Evolutionary conservation across 2,113 vertebrate genomes (phyloP), one percentile per base, ranked within the genome.

Genomic region (Bombycilla garrulus): DNA sequence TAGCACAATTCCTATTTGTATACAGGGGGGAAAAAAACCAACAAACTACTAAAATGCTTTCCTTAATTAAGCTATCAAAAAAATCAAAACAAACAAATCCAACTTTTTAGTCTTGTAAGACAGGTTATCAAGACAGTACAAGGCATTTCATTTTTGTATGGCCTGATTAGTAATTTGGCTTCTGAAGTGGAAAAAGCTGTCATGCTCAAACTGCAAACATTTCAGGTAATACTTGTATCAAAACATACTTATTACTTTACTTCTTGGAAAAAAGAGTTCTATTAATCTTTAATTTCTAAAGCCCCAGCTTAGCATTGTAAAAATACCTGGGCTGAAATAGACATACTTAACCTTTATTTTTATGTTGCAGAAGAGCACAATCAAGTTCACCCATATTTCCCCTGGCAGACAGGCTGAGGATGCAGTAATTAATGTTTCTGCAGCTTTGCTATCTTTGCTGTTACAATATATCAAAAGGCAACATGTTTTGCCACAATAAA

Each of bases 1-100:
- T 60, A 57, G 24, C 35, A 86, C 6, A 60, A 58, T 12, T 54
- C 42, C 4, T 76, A 3, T 36, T 62, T n/a, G 36, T 22, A 25
- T 11, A 69, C 22, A 12, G 33, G 5, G 12, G 3, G 3, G 3
- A 45, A 56, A 56, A 38, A 66, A 6, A 0, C 0, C 15, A 81
- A 17, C 11, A 42, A 84, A 65, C 19, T 62, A 64, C 13, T 24
- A 40, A 67, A 57, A 77, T 1, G 1, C 28, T 74, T 61, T 33
- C 64, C 38, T 66, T 18, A 66, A 47, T 60, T 83, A 81, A 89
- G 44, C n/a, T 17, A 44, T 50, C 31, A 28, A 44, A 65, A 29
- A 40, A 45, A 1, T 3, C 4, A 16, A 18, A 57, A 9, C 33
- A 57, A 65, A 67, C 54, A 61, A 69, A 56, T 2, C 15, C 15